Conservation (phyloP, 30 jellyfish, hydroid and myxozoan genomes). For the Morbakka virulenta region DNA sequence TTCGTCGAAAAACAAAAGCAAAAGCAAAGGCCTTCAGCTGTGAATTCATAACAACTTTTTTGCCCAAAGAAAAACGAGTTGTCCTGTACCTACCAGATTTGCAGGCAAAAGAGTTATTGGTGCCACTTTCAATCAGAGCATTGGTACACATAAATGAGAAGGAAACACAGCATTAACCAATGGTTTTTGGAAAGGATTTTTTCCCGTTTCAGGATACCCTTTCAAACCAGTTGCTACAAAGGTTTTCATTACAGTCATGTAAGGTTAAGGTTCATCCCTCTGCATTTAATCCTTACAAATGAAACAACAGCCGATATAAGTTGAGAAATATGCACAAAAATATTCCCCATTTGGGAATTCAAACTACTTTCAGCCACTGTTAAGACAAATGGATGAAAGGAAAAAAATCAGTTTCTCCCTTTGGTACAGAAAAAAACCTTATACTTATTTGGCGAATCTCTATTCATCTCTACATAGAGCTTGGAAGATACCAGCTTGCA, state of each 20-base stretch:
- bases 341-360: no score
- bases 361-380: no score
- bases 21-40: background rate
- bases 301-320: no score
- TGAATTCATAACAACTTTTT: background rate
- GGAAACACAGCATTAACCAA: background rate
- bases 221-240: background rate
- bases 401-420: no score
- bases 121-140: background rate
- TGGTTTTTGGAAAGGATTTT: background rate
- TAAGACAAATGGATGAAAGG: no score
- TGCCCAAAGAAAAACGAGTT: background rate
- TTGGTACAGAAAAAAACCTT: no score
- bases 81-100: background rate
- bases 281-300: background rate
- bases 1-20: background rate
- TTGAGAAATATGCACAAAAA: no score
- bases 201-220: background rate
- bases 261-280: background rate
- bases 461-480: no score
- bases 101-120: background rate
- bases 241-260: background rate
- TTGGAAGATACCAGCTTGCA: no score
- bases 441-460: no score
- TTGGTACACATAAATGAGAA: background rate